Base-by-base conservation (phyloP, 2,113 vertebrate genomes). In the Megatriorchis doriae region DNA sequence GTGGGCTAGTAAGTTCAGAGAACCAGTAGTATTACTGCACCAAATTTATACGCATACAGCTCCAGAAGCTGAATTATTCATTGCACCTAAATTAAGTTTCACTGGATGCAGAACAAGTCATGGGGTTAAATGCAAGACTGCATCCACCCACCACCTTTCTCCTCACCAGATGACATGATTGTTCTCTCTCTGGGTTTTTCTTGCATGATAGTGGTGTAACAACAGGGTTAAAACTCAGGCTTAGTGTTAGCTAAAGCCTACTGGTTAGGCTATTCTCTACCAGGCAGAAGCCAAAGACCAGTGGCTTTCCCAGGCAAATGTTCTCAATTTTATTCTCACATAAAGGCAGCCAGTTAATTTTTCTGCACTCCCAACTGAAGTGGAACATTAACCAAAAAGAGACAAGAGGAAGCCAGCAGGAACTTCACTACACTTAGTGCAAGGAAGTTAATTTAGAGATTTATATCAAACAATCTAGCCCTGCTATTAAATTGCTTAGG, bases 21-120 rank as follows among this genome's bases (percentile, higher is more conserved):
- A 52, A 70, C 8, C 26, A 43, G 16, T 1, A 86, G 16, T 12
- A 70, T 13, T 40, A 59, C n/a, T 45, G 59, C 11, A 10, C 9
- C 47, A 53, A 38, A 65, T 43, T n/a, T 34, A 61, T 22, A 70
- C 0, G 5, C 7, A n/a, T 4, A 42, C 0, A 0, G 25, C 6
- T 9, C 52, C 61, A 84, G 38, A 71, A 63, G 17, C 2, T 6
- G 21, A 74, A 38, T 42, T 74, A 84, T 19, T 38, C 45, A 19
- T 3, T 50, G 25, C 29, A 50, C 20, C 42, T 52, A 45, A 88
- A 58, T 47, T 27, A 55, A 55, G 10, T 80, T 63, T 81, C 25
- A 40, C 7, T 52, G 61, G 59, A 70, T 11, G 4, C 38, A 59
- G 26, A 91, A 81, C 4, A 81, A 61, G 26, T 16, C 0, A 0